Evolutionary conservation across 1,140 invertebrate genomes (phyloP), one percentile per base, ranked within the genome.

Genomic region (Oppia nitens): DNA sequence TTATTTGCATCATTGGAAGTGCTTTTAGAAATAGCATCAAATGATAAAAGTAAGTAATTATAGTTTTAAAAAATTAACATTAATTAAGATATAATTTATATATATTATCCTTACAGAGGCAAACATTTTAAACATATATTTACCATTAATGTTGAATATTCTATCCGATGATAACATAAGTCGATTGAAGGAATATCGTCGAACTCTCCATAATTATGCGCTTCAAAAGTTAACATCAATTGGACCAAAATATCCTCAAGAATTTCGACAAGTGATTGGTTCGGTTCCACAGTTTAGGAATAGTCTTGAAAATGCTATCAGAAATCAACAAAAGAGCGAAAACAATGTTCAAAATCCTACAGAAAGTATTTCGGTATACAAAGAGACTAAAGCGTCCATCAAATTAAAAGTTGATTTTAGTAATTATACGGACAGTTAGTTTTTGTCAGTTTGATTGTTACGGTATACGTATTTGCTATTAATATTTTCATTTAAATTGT

Each of bases 361-460:
- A 61, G 57, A 61, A 45, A 57, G 63, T 24, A n/a, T n/a, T n/a
- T 40, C 32, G 6, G 32, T 40, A 9, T 6, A 17, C 17, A 59
- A n/a, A 32, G 55, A 25, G 60, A 62, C 28, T 23, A 45, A 47
- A 51, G 84, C 86, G 53, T 83, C 87, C 11, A 96, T 96, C 66
- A 89, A 91, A 72, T 77, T 96, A 49, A 95, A 93, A 78, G 95
- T 88, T 20, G 87, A 94, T 73, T 97, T 97, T 70, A 90, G 88
- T 65, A 92, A 95, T 75, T 96, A 60, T 27, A 9, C 24, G 23
- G n/a, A 53, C n/a, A n/a, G n/a, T n/a, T n/a, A n/a, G n/a, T n/a
- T n/a, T n/a, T n/a, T n/a, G n/a, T n/a, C n/a, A n/a, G n/a, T n/a
- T n/a, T n/a, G n/a, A n/a, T n/a, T n/a, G n/a, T n/a, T n/a, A n/a